Evolutionary conservation across 2,888 invertebrate species (phyloP).

Genomic region (Melitaea athalia): DNA sequence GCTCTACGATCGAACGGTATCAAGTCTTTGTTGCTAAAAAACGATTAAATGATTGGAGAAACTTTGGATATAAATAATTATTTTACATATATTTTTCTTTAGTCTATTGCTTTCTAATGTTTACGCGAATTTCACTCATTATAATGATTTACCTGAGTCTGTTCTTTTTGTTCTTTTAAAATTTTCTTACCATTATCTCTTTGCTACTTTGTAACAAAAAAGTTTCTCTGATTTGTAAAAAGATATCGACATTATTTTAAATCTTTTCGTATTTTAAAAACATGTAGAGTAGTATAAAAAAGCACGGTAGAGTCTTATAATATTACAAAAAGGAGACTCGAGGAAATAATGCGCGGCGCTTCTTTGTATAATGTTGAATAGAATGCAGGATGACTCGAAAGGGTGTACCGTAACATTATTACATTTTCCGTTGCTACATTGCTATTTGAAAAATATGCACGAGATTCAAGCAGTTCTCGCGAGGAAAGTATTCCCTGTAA

Average conservation of each 20-base stretch:
- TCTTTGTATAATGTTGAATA: constrained; percentile 46
- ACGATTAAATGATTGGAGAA: neutral
- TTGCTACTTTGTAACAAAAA: too few relatives aligned
- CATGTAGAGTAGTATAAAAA: neutral
- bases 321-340: constrained; percentile 23
- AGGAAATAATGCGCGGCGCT: constrained; percentile 22
- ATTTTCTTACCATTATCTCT: too few relatives aligned
- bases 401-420: constrained; percentile 47
- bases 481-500: constrained; percentile 27
- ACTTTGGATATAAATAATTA: neutral
- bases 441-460: constrained; percentile 45
- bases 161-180: too few relatives aligned
- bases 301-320: constrained; percentile 4
- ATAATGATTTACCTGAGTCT: too few relatives aligned
- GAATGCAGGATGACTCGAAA: constrained; percentile 43
- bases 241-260: neutral
- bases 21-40: neutral
- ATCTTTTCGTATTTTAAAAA: neutral
- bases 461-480: constrained; percentile 33
- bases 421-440: constrained; percentile 45
- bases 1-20: neutral
- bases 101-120: too few relatives aligned
- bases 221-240: neutral
- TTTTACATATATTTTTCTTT: neutral
- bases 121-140: too few relatives aligned